phyloP scores from a whole-genome alignment of 2,113 vertebrate genomes.

The Tauraco erythrolophus region DNA sequence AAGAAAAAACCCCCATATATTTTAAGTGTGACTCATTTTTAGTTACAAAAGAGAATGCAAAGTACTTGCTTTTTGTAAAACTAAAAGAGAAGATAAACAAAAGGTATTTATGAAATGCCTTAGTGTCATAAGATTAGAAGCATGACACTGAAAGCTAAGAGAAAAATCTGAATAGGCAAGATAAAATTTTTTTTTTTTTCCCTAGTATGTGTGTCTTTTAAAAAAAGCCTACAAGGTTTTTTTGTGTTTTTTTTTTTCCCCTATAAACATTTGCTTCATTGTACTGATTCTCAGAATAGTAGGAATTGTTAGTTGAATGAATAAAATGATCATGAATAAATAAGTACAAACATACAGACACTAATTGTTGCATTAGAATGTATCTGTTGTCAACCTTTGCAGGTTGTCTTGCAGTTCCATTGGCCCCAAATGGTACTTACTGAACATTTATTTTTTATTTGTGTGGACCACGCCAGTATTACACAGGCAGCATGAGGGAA shows the following conservation, averaged over 20 bases:
- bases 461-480: conserved; percentile 16
- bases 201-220: conserved; percentile 40
- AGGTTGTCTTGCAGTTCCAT: conserved; percentile 71
- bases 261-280: conserved; percentile 69
- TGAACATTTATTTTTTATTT: conserved; percentile 48
- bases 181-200: conserved; percentile 37
- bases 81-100: conserved; percentile 4
- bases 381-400: conserved; percentile 66
- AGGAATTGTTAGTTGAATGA: conserved; percentile 68
- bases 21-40: conserved; percentile 19
- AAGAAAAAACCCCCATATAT: not conserved
- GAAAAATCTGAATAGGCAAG: conserved; percentile 50
- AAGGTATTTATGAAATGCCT: conserved; percentile 37
- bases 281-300: conserved; percentile 62
- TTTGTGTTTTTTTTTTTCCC: not conserved
- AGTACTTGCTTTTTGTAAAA: conserved; percentile 14
- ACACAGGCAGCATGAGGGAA: conserved; percentile 50
- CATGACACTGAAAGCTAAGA: conserved; percentile 37
- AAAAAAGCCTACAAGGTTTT: not conserved
- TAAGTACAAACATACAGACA: conserved; percentile 66
- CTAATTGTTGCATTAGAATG: conserved; percentile 68
- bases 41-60: not conserved
- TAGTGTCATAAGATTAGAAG: conserved; percentile 7
- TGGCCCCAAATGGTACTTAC: conserved; percentile 64
- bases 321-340: conserved; percentile 57